Conservation (phyloP, 2,113 vertebrate species). For the Ameiurus melas region DNA sequence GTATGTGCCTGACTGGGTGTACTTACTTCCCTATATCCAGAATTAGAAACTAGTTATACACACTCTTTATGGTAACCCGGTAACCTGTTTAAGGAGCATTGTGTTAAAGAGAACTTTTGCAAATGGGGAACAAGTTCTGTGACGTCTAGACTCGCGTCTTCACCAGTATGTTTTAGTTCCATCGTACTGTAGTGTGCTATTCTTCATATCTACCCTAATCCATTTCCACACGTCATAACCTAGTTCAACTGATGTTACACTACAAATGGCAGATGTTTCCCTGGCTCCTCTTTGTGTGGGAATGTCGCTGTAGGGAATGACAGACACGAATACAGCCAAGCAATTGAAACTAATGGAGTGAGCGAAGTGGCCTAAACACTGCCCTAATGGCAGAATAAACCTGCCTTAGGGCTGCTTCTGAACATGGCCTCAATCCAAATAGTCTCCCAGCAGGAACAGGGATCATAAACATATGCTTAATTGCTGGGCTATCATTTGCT, state of each 20-base stretch:
- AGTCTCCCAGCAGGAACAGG: slow-evolving; percentile 1
- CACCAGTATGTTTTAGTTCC: not conserved
- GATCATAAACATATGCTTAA: slow-evolving; percentile 24
- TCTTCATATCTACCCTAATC: not conserved
- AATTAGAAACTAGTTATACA: not conserved
- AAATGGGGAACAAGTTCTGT: not conserved
- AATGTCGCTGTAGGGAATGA: not conserved
- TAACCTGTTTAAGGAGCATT: not conserved
- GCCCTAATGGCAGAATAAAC: not conserved
- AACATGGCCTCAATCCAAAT: slow-evolving; percentile 26
- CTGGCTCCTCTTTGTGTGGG: not conserved
- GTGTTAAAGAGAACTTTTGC: not conserved
- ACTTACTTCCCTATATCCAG: slow-evolving; percentile 2
- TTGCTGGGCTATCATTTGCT: not conserved
- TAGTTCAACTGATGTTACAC: not conserved
- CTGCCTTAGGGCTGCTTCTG: slow-evolving; percentile 5
- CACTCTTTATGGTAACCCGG: not conserved
- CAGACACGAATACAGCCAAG: not conserved
- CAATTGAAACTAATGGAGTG: slow-evolving; percentile 18
- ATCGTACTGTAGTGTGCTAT: not conserved
- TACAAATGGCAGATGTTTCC: not conserved
- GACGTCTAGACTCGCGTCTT: not conserved
- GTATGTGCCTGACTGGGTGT: not conserved
- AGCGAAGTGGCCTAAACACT: not conserved
- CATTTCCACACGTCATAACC: slow-evolving; percentile 9